These are phyloP conservation scores for Epinotia bilunana DNA, from an alignment of 2,888 invertebrate species.

Conservation along the genomic window DNA sequence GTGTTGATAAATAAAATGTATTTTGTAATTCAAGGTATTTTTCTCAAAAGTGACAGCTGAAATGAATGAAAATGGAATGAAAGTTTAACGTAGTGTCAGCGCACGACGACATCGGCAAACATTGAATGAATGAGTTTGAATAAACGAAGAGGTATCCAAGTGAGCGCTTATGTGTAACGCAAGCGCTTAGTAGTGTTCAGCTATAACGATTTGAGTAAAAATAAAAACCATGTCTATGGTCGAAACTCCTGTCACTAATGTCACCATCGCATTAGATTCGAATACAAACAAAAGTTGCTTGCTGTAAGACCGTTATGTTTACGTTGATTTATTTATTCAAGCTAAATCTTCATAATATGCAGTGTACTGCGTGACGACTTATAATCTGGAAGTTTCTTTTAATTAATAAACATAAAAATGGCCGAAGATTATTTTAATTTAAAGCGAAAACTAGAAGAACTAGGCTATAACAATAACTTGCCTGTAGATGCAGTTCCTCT, in stretches of 20 bases:
- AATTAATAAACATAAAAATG: slow-evolving; percentile 56
- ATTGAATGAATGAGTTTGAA: background rate
- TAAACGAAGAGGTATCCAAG: background rate
- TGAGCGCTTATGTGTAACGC: no score
- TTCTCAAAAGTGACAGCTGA: slow-evolving; percentile 31
- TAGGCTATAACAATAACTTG: slow-evolving; percentile 92
- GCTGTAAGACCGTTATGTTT: slow-evolving; percentile 23
- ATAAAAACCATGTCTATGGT: slow-evolving; percentile 18
- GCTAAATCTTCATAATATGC: background rate
- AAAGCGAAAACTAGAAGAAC: slow-evolving; percentile 90
- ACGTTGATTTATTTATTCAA: slow-evolving; percentile 9
- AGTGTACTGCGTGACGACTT: background rate
- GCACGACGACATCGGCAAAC: background rate
- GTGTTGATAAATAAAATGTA: slow-evolving; percentile 3
- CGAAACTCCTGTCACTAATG: background rate
- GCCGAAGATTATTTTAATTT: slow-evolving; percentile 77
- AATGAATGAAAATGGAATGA: background rate
- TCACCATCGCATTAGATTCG: slow-evolving; percentile 30
- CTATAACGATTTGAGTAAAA: background rate
- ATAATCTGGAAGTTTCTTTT: background rate
- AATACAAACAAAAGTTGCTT: slow-evolving; percentile 41
- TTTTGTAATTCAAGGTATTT: slow-evolving; percentile 26
- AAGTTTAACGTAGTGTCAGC: no score
- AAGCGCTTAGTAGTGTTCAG: background rate
- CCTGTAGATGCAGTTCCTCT: slow-evolving; percentile 91